Base-by-base conservation (phyloP, 2,113 vertebrate species). In the Tetraodon nigroviridis region DNA sequence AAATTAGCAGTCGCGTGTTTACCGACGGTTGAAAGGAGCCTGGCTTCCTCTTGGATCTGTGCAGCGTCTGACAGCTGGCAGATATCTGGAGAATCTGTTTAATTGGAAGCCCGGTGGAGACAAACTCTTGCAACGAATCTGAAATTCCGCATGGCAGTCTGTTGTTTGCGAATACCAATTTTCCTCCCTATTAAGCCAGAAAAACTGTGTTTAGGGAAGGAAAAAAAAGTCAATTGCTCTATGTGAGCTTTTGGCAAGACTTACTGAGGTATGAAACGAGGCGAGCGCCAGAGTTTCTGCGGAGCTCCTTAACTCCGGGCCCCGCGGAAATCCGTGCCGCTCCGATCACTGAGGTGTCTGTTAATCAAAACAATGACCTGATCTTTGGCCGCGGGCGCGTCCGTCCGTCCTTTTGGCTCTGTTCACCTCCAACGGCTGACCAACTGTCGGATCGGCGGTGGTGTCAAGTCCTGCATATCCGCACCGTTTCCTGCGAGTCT, bases 241-340 rank as follows among this genome's bases (percentile, higher is more conserved):
- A 44, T 63, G 56, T 76, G 69, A 80, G 83, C 67, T 56, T 78
- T 75, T 55, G 65, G 51, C 65, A 62, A 62, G 73, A 80, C 58
- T 67, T 71, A 76, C 71, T 61, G 64, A 64, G 57, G 79, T 67
- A 81, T 75, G 79, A 88, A 87, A 89, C 83, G 76, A 87, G 74
- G 45, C 67, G 21, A 82, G 70, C 54, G 63, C 59, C 22, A 7
- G 44, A 77, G 76, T 82, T 86, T 63, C 82, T 86, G 54, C 46
- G 62, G 55, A 71, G 75, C 79, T 69, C 50, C 56, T 59, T 58
- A 63, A 65, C 59, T 59, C 62, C 4, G 20, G 32, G 56, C 73
- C 79, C 75, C 17, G 62, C 54, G 63, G 78, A 77, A 75, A 77
- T 80, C 55, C 79, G 66, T 70, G 74, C 49, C 47, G 64, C 77